phyloP scores from a whole-genome alignment of 2,113 vertebrate genomes.

The Rhynchomys soricoides region DNA sequence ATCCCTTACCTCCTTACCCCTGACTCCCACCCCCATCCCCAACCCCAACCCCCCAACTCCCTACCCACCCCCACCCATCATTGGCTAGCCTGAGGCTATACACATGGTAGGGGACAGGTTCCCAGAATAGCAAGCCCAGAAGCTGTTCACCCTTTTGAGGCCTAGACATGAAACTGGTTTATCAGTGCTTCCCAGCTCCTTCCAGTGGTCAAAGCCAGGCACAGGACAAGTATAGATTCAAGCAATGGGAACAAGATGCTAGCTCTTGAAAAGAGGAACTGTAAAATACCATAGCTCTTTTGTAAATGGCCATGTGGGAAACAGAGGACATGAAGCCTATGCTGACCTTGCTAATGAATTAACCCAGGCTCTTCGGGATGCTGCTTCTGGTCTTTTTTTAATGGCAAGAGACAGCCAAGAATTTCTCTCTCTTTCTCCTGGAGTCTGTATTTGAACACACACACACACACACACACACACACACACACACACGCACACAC shows the following conservation, averaged over 20 bases:
- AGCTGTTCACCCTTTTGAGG: background rate
- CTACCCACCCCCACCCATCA: too few relatives aligned
- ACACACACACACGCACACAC: too few relatives aligned
- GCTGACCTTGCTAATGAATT: background rate
- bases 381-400: background rate
- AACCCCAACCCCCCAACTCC: too few relatives aligned
- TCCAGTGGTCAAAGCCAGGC: background rate
- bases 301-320: background rate
- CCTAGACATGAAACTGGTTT: background rate
- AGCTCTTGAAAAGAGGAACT: background rate
- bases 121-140: background rate
- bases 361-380: background rate
- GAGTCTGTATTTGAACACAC: background rate
- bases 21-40: too few relatives aligned
- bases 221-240: background rate
- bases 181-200: background rate
- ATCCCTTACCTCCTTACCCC: background rate
- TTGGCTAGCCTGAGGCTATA: background rate
- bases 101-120: background rate
- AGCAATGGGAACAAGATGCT: background rate
- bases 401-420: background rate
- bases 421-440: constrained; percentile 12
- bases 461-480: background rate
- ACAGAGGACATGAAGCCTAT: background rate
- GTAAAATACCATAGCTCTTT: background rate